phyloP scores from a whole-genome alignment of 2,113 vertebrate species.

The Gasterosteus aculeatus region DNA sequence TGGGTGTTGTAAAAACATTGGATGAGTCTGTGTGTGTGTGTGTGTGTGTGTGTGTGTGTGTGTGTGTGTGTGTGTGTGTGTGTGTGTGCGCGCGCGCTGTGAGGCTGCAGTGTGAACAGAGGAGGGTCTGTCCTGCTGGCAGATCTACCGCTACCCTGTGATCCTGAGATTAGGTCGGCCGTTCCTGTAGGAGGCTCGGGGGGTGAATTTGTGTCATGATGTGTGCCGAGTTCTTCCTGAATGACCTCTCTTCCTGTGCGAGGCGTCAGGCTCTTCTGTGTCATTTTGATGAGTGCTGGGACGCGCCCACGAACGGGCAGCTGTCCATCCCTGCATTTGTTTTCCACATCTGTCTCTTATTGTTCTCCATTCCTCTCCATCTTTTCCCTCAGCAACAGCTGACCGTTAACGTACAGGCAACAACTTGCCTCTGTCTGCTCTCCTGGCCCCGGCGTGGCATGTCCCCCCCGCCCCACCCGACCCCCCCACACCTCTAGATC shows the following conservation, averaged over 20 bases:
- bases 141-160: constrained; percentile 40
- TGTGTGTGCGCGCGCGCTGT: constrained; percentile 1
- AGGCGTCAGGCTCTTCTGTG: background rate
- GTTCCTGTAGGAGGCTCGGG: constrained; percentile 33
- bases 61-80: too few relatives aligned
- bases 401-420: constrained; percentile 37
- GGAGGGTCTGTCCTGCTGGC: constrained; percentile 50
- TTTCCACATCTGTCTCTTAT: constrained; percentile 4
- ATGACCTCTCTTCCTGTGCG: constrained; percentile 19
- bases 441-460: constrained; percentile 16
- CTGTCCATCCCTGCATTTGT: constrained; percentile 1
- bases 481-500: constrained; percentile 26
- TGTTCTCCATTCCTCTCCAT: constrained; percentile 33
- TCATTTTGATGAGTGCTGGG: background rate
- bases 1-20: constrained; percentile 57
- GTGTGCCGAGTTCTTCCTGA: constrained; percentile 8
- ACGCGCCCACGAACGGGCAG: background rate
- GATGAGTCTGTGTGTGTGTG: constrained; percentile 33
- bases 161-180: constrained; percentile 59
- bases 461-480: constrained; percentile 23
- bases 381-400: constrained; percentile 14
- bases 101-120: constrained; percentile 56
- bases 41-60: constrained; percentile 5
- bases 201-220: constrained; percentile 27
- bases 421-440: constrained; percentile 44